Percentiles rank a stretch among this genome's conserved stretches.
phyloP scores from a whole-genome alignment of 37 sponge, comb jelly and placozoan genomes.

The Hormiphora californensis region DNA sequence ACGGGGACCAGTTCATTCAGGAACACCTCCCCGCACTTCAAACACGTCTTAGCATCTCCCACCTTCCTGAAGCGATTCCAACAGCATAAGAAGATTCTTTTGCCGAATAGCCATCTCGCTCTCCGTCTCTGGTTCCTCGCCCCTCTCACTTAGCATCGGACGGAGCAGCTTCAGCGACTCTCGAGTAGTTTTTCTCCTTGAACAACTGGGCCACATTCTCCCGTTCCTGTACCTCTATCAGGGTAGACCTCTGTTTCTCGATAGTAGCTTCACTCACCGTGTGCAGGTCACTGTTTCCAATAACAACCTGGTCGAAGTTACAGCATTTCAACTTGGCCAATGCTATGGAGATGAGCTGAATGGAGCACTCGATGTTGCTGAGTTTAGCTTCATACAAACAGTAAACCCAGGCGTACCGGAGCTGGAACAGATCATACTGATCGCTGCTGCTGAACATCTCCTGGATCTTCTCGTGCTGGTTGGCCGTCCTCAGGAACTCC shows the following conservation, averaged over 20 bases:
- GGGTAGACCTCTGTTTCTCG: background rate
- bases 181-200: conserved; percentile 46
- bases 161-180: conserved; percentile 27
- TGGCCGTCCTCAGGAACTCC: conserved; percentile 22
- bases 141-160: conserved; percentile 37
- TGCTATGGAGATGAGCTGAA: background rate
- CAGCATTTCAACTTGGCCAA: background rate
- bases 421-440: conserved; percentile 2
- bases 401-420: conserved; percentile 34
- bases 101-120: conserved; percentile 9
- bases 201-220: conserved; percentile 25
- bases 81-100: conserved; percentile 23
- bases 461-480: conserved; percentile 8
- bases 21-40: conserved; percentile 7
- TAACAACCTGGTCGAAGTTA: background rate
- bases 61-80: conserved; percentile 40
- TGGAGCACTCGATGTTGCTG: background rate
- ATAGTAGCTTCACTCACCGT: background rate
- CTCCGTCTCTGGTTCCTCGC: conserved; percentile 2
- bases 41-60: background rate
- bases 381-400: conserved; percentile 46
- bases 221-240: conserved; percentile 22
- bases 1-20: conserved; percentile 21
- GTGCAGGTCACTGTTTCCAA: conserved; percentile 1
- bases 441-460: conserved; percentile 10